Evolutionary conservation across 2,797 vertebrate species (phyloP).

Genomic region (Gymnopithys bicolor): DNA sequence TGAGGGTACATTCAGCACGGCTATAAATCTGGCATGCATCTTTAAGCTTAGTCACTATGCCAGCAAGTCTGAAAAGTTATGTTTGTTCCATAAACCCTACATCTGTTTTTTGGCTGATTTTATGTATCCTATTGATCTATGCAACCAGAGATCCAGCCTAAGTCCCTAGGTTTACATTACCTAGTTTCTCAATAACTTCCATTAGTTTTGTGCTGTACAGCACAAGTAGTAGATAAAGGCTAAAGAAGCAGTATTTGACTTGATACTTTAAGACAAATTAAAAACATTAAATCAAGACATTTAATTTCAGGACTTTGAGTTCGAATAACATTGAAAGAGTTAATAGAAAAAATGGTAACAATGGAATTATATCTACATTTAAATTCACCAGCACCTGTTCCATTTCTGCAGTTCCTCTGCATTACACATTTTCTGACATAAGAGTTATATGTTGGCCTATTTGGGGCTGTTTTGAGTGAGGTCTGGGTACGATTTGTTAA

Average conservation of each 20-base stretch:
- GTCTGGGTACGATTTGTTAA: constrained; percentile 23
- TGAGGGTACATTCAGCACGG: neutral
- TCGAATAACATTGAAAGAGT: neutral
- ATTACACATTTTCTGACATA: neutral
- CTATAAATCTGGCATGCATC: neutral
- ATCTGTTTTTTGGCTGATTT: neutral
- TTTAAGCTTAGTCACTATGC: neutral
- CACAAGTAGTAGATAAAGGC: neutral
- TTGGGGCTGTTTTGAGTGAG: neutral
- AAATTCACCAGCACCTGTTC: neutral
- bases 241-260: neutral
- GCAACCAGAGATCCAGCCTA: neutral
- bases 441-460: neutral
- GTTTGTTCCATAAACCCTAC: neutral
- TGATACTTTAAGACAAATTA: neutral
- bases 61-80: neutral
- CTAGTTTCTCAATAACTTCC: neutral
- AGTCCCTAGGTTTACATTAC: neutral
- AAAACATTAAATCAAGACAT: neutral
- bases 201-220: neutral
- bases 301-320: neutral
- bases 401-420: neutral
- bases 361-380: neutral
- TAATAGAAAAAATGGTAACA: neutral
- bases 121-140: neutral